A percentile compares a stretch with the other conserved stretches of the same genome.
Evolutionary conservation across 1,140 invertebrate species (phyloP).

Genomic region (Tribolium castaneum): DNA sequence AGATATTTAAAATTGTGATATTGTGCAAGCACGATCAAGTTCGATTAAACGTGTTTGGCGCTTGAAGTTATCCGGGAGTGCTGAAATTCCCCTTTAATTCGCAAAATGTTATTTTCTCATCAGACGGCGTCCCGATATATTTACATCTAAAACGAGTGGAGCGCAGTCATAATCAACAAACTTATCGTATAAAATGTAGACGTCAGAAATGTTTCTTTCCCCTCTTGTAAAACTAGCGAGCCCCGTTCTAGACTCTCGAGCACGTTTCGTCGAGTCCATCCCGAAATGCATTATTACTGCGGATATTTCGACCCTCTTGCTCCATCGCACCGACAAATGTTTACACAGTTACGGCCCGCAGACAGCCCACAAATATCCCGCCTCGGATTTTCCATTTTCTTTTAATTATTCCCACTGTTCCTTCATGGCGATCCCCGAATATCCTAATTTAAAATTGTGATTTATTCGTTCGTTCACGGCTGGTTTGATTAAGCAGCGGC

Average conservation of each 20-base stretch:
- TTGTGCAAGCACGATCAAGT: background rate
- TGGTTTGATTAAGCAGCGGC: conserved; percentile 17
- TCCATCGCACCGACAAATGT: conserved; percentile 26
- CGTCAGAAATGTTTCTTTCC: conserved; percentile 32
- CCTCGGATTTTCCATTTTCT: background rate
- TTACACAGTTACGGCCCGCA: conserved; percentile 25
- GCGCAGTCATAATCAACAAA: conserved; percentile 27
- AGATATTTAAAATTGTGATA: background rate
- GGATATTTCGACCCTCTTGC: conserved; percentile 27
- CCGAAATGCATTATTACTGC: conserved; percentile 32
- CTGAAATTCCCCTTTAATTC: conserved; percentile 18
- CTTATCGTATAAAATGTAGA: conserved; percentile 33
- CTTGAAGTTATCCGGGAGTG: conserved; percentile 1
- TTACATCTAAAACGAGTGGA: conserved; percentile 22
- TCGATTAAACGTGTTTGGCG: conserved; percentile 6
- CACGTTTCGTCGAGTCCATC: conserved; percentile 34
- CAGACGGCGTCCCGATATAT: conserved; percentile 24
- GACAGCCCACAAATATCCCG: background rate
- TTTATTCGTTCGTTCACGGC: conserved; percentile 3
- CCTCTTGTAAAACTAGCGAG: conserved; percentile 33
- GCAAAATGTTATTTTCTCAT: conserved; percentile 31
- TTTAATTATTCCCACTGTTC: conserved; percentile 21
- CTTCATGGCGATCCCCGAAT: background rate
- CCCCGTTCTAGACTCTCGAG: conserved; percentile 20
- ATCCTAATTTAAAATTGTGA: conserved; percentile 23